These are phyloP conservation scores for Epistrophella euchroma DNA, from an alignment of 2,888 invertebrate genomes.

Conservation along the genomic window DNA sequence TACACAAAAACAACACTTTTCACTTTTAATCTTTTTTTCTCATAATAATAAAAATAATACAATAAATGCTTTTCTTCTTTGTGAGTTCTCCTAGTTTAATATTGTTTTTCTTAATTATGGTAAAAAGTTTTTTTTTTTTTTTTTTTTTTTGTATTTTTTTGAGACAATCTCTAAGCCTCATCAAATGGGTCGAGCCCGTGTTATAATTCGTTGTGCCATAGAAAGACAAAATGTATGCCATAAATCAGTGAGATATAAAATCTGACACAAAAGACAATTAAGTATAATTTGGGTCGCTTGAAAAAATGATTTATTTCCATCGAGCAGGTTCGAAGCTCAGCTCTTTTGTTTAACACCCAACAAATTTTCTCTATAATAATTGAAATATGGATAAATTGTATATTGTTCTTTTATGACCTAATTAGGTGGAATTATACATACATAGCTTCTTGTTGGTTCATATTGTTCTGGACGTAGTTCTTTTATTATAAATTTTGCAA, in stretches of 20 bases:
- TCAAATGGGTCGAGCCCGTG: slow-evolving; percentile 46
- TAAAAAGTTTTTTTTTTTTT: slow-evolving; percentile 22
- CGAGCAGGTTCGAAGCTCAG: slow-evolving; percentile 47
- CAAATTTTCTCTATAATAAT: slow-evolving; percentile 9
- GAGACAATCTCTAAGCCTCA: slow-evolving; percentile 10
- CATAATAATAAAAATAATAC: neutral
- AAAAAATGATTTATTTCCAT: slow-evolving; percentile 22
- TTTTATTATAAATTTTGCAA: neutral
- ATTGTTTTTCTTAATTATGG: slow-evolving; percentile 37
- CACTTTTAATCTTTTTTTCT: slow-evolving; percentile 55
- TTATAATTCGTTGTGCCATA: slow-evolving; percentile 22
- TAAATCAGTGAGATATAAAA: slow-evolving; percentile 20
- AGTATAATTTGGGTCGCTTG: slow-evolving; percentile 50
- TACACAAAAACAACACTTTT: slow-evolving; percentile 40
- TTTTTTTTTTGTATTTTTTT: slow-evolving; percentile 1
- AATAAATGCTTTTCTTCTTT: slow-evolving; percentile 25
- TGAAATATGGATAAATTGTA: slow-evolving; percentile 20
- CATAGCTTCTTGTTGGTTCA: slow-evolving; percentile 1
- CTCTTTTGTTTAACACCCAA: slow-evolving; percentile 52
- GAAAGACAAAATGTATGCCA: slow-evolving; percentile 35
- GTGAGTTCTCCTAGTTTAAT: slow-evolving; percentile 41
- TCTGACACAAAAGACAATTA: slow-evolving; percentile 47
- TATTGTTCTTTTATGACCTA: slow-evolving; percentile 48
- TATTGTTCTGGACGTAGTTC: neutral
- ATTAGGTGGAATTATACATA: slow-evolving; percentile 9